Base-by-base conservation (phyloP, 2,888 invertebrate genomes). In the Eupithecia abbreviata region DNA sequence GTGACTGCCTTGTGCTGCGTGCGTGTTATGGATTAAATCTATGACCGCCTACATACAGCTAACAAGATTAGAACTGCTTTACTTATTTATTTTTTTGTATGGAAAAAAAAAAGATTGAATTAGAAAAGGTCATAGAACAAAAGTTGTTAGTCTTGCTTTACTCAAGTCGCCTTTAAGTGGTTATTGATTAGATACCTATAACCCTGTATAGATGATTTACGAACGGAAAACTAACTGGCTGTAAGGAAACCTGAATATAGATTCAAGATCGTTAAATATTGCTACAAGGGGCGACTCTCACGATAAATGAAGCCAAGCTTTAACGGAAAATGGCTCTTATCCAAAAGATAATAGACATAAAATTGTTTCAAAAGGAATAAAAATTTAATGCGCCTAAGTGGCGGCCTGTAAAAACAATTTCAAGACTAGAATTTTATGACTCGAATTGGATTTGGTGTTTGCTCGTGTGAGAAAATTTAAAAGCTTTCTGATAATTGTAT, bases 331-430 rank as follows among this genome's bases (percentile, higher is more conserved):
- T 73, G 73, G 45, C 76, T 73, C 70, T 30, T 69, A 65, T 76
- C 76, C 72, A 65, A 76, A 66, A 76, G 72, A 73, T 73, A 74
- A 73, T 72, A 73, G 58, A 45, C 73, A 67, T 49, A 51, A 51
- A 72, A 72, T 67, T 58, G 67, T 72, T 74, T 41, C 58, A 58
- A 51, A 67, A 73, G 66, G 69, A 62, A 74, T 65, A 73, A 76
- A 73, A 76, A 75, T 65, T 55, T 76, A 70, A 76, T 72, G 76
- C 47, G 69, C 65, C 72, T 62, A 72, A 70, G 69, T 73, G 73
- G 71, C 47, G 41, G 69, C 55, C 55, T 55, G 70, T 47, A 69
- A 76, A 76, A 74, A 70, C 58, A 74, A 41, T 51, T 76, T 71
- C 43, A 9, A 68, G 76, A 69, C 68, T 73, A 73, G 70, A 73